Evolutionary conservation across 2,797 vertebrate species (phyloP), one percentile per base, ranked within the genome.

Genomic region (Novumbra hubbsi): DNA sequence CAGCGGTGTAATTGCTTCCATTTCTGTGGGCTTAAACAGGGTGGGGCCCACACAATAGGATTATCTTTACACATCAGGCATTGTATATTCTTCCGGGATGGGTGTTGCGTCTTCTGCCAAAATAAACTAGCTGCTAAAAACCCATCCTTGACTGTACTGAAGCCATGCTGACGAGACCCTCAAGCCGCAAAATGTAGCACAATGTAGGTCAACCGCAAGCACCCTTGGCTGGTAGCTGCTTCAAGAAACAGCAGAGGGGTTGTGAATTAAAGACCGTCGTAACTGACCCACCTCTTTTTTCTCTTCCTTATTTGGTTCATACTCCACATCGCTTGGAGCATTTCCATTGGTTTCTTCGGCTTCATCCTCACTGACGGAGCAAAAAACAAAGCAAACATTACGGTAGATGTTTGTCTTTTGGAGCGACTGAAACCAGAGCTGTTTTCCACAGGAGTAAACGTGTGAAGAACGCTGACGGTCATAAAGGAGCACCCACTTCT

Each of bases 241-340:
- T 60, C n/a, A 60, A 60, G 19, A 27, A 24, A 60, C 55, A 14
- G 12, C 21, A 24, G 11, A 24, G 21, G 4, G 4, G 34, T 0
- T 38, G 55, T 60, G 2, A 24, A 60, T 14, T 60, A 12, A 60
- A 60, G 2, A 12, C n/a, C 19, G 1, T n/a, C 16, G n/a, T 21
- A 24, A 60, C 5, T 24, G 27, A 65, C 7, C 17, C 92, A 94
- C 95, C 94, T 96, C 95, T 86, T 96, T 97, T 88, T 95, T 96
- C 79, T 94, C 95, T 12, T 96, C 96, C 86, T 96, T 98, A 74
- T 89, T 95, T 73, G 88, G 90, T 68, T 95, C 94, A 17, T 92
- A 76, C 83, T 97, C 96, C 12, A 92, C 80, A 78, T 95, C 94
- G 71, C 92, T 89, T 41, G 93, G 87, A 72, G 93, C 90, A 80